Conservation (phyloP, 2,797 vertebrate genomes). For the Peromyscus attwateri region DNA sequence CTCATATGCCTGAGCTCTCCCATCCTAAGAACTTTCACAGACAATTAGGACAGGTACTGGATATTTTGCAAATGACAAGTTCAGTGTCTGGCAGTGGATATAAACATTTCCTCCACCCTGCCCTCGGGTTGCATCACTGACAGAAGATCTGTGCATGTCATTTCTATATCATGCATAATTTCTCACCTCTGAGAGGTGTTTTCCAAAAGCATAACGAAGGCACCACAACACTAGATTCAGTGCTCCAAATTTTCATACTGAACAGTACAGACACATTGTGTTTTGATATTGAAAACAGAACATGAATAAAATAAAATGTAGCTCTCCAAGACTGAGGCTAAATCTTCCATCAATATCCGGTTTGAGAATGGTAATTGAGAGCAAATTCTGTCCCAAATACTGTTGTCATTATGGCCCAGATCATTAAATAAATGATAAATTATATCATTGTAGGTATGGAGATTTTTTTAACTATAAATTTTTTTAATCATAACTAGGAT, state of each 20-base stretch:
- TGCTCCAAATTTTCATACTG: conserved; percentile 37
- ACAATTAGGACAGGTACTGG: neutral
- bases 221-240: conserved; percentile 42
- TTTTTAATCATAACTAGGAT: neutral
- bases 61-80: conserved; percentile 16
- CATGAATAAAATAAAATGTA: conserved; percentile 21
- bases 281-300: neutral
- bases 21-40: conserved; percentile 45
- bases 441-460: neutral
- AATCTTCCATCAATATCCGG: neutral
- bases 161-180: neutral
- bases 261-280: conserved; percentile 22
- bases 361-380: conserved; percentile 11
- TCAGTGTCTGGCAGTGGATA: neutral
- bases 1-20: neutral
- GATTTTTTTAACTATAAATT: neutral
- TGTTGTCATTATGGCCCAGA: neutral
- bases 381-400: conserved; percentile 45
- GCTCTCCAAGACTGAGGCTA: neutral
- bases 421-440: conserved; percentile 17
- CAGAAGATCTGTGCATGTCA: neutral
- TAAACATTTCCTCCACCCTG: neutral
- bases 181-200: neutral
- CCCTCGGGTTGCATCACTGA: neutral
- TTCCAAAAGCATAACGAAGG: conserved; percentile 67